Evolutionary conservation across 2,113 vertebrate species (phyloP).

Genomic region (Nycticebus coucang): DNA sequence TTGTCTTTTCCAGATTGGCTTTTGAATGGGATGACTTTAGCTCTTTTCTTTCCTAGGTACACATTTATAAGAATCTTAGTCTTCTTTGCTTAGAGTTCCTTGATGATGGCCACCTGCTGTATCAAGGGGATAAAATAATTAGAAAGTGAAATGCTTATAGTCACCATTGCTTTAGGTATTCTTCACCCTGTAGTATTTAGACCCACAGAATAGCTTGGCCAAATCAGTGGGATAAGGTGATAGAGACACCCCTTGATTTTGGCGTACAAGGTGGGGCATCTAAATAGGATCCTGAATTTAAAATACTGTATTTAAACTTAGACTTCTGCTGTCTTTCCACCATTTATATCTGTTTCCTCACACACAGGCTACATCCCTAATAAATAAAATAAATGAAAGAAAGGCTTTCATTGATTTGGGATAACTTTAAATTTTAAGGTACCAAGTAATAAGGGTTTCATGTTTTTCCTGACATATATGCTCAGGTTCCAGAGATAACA

Average conservation of each 20-base stretch:
- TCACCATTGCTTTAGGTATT: not conserved
- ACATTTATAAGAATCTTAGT: not conserved
- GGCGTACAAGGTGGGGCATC: not conserved
- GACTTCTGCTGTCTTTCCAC: not conserved
- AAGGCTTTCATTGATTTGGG: not conserved
- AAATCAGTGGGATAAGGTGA: not conserved
- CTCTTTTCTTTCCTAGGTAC: not conserved
- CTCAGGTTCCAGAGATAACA: not conserved
- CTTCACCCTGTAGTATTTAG: not conserved
- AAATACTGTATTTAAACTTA: conserved; percentile 44
- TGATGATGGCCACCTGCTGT: not conserved
- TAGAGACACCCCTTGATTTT: not conserved
- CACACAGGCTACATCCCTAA: not conserved
- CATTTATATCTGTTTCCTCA: not conserved
- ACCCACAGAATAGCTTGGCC: not conserved
- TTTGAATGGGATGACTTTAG: not conserved
- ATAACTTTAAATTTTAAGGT: not conserved
- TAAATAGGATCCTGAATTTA: not conserved
- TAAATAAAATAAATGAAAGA: not conserved
- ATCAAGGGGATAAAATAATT: not conserved
- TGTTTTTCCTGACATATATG: not conserved
- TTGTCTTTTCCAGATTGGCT: not conserved
- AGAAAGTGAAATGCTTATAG: not conserved
- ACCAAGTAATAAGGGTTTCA: not conserved
- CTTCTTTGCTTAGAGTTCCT: not conserved